phyloP scores from a whole-genome alignment of 2,888 invertebrate genomes.

The Neuroscelio doddi region DNA sequence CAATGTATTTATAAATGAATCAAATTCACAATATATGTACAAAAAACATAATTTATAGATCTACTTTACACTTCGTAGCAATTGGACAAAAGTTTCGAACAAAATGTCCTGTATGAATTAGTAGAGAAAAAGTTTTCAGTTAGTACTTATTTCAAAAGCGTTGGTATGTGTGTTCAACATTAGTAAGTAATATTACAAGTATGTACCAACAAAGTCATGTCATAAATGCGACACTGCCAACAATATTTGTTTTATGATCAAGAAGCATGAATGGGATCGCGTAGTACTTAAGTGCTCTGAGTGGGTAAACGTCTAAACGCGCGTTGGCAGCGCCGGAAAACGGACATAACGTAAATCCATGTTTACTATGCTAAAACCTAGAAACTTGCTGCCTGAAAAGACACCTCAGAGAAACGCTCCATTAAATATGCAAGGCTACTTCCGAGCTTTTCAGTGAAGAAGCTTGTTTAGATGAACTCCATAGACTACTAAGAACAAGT shows the following conservation, averaged over 20 bases:
- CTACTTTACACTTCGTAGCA: too few relatives aligned
- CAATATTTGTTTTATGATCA: conserved; percentile 20
- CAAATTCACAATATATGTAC: too few relatives aligned
- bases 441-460: conserved; percentile 51
- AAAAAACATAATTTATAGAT: too few relatives aligned
- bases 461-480: conserved; percentile 29
- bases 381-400: conserved; percentile 65
- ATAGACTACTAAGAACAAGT: conserved; percentile 21
- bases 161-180: too few relatives aligned
- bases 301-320: conserved; percentile 57
- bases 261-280: conserved; percentile 26
- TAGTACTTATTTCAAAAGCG: too few relatives aligned
- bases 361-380: conserved; percentile 68
- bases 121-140: too few relatives aligned
- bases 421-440: conserved; percentile 67
- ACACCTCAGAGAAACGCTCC: conserved; percentile 58
- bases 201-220: not conserved
- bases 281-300: conserved; percentile 54
- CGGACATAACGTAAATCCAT: conserved; percentile 66
- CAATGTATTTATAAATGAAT: too few relatives aligned
- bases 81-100: too few relatives aligned
- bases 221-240: conserved; percentile 9
- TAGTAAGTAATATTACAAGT: not conserved
- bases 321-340: conserved; percentile 39
- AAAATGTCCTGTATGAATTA: too few relatives aligned